A percentile compares a stretch with the other conserved stretches of the same genome.
phyloP scores from a whole-genome alignment of 2,888 invertebrate species.

The Caenorhabditis afra region DNA sequence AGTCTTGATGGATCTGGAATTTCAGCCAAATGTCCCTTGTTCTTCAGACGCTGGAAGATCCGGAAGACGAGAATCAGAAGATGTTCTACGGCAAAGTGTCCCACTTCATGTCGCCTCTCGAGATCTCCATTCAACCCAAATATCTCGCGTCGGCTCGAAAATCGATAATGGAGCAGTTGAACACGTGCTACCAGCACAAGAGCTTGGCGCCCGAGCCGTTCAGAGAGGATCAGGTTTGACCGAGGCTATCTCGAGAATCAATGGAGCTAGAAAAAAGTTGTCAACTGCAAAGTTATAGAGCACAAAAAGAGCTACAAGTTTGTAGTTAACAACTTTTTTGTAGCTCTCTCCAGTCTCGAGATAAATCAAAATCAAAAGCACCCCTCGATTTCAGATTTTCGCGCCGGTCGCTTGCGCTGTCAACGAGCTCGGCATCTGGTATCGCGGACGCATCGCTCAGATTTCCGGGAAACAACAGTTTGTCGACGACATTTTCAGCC shows the following conservation, averaged over 20 bases:
- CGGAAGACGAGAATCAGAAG: constrained; percentile 27
- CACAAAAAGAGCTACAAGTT: no score
- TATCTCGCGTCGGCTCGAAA: constrained; percentile 42
- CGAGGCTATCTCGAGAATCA: no score
- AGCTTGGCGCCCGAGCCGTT: background rate
- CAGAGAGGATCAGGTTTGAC: background rate
- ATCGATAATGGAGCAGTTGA: constrained; percentile 45
- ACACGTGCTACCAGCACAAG: constrained; percentile 24
- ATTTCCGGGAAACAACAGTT: constrained; percentile 55
- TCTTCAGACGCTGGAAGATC: background rate
- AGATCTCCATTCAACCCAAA: constrained; percentile 57
- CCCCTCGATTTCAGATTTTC: constrained; percentile 25
- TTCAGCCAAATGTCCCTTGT: background rate
- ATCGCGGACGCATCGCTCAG: constrained; percentile 47
- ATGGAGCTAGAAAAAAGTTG: no score
- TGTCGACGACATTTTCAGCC: background rate
- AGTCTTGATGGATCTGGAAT: background rate
- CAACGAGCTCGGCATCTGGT: constrained; percentile 40
- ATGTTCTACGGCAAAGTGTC: constrained; percentile 57
- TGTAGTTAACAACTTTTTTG: constrained; percentile 5
- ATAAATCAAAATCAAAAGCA: background rate
- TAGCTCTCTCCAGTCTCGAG: no score
- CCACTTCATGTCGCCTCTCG: constrained; percentile 55
- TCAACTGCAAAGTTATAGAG: no score
- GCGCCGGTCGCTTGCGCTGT: constrained; percentile 47